phyloP scores from a whole-genome alignment of 2,797 vertebrate species.

The Thripadectes ignobilis region DNA sequence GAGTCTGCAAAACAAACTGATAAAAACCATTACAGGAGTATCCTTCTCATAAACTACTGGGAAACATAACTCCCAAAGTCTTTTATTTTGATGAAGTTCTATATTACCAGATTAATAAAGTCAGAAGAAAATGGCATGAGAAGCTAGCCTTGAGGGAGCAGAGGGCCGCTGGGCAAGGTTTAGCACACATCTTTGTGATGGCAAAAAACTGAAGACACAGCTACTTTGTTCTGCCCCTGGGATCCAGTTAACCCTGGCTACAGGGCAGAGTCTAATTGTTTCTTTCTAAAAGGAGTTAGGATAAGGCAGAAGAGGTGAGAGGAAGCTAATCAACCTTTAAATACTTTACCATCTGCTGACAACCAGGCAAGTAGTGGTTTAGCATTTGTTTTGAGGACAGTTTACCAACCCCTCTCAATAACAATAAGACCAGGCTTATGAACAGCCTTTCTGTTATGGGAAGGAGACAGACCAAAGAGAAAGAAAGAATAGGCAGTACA shows the following conservation, averaged over 20 bases:
- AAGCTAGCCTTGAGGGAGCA: background rate
- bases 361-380: background rate
- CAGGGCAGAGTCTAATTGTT: background rate
- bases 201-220: background rate
- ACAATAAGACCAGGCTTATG: background rate
- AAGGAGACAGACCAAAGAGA: background rate
- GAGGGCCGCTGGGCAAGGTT: background rate
- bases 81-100: background rate
- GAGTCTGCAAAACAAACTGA: background rate
- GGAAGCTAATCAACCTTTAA: slow-evolving; percentile 37
- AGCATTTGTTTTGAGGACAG: background rate
- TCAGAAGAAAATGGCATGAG: background rate
- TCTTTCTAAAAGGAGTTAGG: background rate
- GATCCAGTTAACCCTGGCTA: background rate
- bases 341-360: slow-evolving; percentile 34
- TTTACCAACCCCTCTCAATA: background rate
- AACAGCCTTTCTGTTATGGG: background rate
- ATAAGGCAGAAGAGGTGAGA: slow-evolving; percentile 2
- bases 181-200: background rate
- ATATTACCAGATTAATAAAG: background rate
- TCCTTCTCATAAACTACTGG: background rate
- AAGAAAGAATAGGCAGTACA: background rate
- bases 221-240: background rate
- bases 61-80: background rate
- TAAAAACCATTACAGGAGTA: background rate